These are phyloP conservation scores for Parascotia fuliginaria DNA, from an alignment of 2,888 invertebrate genomes.

Conservation along the genomic window DNA sequence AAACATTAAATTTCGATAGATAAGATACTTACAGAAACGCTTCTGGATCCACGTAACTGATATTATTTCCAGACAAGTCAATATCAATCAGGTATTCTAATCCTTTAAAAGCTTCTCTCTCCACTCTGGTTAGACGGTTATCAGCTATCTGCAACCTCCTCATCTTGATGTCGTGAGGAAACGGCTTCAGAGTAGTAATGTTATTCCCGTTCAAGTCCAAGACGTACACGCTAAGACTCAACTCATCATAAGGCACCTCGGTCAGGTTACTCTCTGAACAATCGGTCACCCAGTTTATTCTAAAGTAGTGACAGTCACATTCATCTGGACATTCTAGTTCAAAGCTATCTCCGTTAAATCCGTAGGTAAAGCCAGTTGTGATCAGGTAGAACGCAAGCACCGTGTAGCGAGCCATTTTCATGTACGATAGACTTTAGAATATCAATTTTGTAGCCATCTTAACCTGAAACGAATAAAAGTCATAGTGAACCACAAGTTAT, in stretches of 20 bases:
- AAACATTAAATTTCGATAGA: not conserved
- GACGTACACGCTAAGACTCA: slow-evolving; percentile 89
- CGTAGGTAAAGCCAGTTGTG: slow-evolving; percentile 55
- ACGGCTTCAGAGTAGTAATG: slow-evolving; percentile 85
- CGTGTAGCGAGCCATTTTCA: slow-evolving; percentile 61
- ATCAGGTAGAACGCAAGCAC: slow-evolving; percentile 59
- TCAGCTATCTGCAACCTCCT: slow-evolving; percentile 89
- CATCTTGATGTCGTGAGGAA: slow-evolving; percentile 89
- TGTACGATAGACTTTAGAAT: slow-evolving; percentile 29
- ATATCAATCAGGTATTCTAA: slow-evolving; percentile 89
- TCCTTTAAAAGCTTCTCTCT: slow-evolving; percentile 87
- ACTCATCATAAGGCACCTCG: slow-evolving; percentile 88
- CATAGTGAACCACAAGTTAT: not conserved
- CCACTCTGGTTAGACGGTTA: slow-evolving; percentile 86
- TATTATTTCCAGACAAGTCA: slow-evolving; percentile 89
- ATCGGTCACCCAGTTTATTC: slow-evolving; percentile 91
- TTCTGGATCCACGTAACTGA: slow-evolving; percentile 87
- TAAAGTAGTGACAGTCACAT: slow-evolving; percentile 91
- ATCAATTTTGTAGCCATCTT: slow-evolving; percentile 43
- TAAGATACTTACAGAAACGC: slow-evolving; percentile 86
- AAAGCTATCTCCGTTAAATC: slow-evolving; percentile 87
- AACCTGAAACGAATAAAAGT: slow-evolving; percentile 48
- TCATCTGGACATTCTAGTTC: slow-evolving; percentile 90
- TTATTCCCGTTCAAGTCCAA: slow-evolving; percentile 90
- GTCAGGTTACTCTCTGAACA: slow-evolving; percentile 91